phyloP scores from a whole-genome alignment of 1,140 invertebrate species.

The Drosophila navojoa region DNA sequence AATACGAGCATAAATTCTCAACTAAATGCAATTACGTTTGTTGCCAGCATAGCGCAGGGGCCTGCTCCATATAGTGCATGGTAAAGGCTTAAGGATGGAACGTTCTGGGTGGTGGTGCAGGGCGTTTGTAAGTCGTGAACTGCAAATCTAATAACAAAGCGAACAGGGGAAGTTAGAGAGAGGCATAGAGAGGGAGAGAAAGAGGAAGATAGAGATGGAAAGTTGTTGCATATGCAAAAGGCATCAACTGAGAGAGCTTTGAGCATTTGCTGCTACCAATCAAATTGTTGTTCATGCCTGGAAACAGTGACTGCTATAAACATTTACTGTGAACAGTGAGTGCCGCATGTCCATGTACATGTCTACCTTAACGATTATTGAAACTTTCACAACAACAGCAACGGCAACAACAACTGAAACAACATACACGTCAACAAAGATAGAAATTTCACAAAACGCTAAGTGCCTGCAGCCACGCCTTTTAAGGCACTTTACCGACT shows the following conservation, averaged over 20 bases:
- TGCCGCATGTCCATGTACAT: constrained; percentile 16
- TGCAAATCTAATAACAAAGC: constrained; percentile 73
- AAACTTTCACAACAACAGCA: constrained; percentile 37
- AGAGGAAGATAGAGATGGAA: constrained; percentile 34
- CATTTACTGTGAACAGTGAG: background rate
- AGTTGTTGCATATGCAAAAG: constrained; percentile 49
- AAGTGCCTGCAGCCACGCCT: background rate
- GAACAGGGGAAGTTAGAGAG: background rate
- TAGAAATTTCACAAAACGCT: constrained; percentile 48
- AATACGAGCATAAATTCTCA: constrained; percentile 64
- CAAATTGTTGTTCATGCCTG: constrained; percentile 27
- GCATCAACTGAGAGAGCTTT: constrained; percentile 44
- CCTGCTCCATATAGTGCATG: background rate
- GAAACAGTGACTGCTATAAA: background rate
- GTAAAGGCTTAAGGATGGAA: constrained; percentile 9
- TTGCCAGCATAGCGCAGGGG: constrained; percentile 23
- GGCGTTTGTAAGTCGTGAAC: constrained; percentile 39
- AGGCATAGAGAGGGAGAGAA: no score
- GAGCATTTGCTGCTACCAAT: constrained; percentile 40
- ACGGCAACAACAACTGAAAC: constrained; percentile 24
- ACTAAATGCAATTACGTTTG: constrained; percentile 76
- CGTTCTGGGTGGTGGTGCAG: no score
- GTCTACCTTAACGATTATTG: constrained; percentile 53
- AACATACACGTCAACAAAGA: constrained; percentile 44
- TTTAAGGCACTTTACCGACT: background rate